These are phyloP conservation scores for Liasis olivaceus DNA, from an alignment of 2,797 vertebrate species.

Conservation along the genomic window DNA sequence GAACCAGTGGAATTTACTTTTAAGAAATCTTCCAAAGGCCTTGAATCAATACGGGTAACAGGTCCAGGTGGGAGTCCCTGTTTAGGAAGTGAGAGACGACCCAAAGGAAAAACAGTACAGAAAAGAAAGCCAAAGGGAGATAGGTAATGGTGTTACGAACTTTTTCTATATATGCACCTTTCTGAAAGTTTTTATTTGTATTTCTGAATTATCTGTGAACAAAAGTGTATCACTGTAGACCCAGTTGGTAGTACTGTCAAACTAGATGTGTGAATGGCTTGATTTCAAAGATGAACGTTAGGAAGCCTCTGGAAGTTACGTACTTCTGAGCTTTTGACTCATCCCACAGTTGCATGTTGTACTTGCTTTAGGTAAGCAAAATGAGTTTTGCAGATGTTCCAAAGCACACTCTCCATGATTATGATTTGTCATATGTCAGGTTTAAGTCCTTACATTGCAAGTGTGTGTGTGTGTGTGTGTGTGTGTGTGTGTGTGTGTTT, in stretches of 20 bases:
- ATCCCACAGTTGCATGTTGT: neutral
- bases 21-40: slow-evolving; percentile 89
- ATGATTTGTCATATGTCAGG: neutral
- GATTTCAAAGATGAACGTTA: neutral
- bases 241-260: neutral
- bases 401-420: neutral
- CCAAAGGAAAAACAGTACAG: slow-evolving; percentile 85
- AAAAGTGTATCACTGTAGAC: slow-evolving; percentile 9
- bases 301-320: neutral
- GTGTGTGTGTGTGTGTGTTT: neutral
- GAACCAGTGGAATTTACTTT: slow-evolving; percentile 87
- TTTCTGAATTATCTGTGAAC: slow-evolving; percentile 39
- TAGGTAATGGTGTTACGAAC: slow-evolving; percentile 74
- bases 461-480: neutral
- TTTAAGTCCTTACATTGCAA: neutral
- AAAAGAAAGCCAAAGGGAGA: slow-evolving; percentile 88
- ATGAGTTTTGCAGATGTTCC: neutral
- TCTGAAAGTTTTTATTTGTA: slow-evolving; percentile 43
- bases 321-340: neutral
- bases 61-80: slow-evolving; percentile 84
- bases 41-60: slow-evolving; percentile 88
- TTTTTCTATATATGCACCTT: slow-evolving; percentile 39
- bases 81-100: slow-evolving; percentile 85
- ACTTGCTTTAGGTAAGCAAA: neutral
- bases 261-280: neutral